Percentiles rank a stretch among this genome's conserved stretches.
phyloP scores from a whole-genome alignment of 1,140 invertebrate species.

The Caenorhabditis briggsae region DNA sequence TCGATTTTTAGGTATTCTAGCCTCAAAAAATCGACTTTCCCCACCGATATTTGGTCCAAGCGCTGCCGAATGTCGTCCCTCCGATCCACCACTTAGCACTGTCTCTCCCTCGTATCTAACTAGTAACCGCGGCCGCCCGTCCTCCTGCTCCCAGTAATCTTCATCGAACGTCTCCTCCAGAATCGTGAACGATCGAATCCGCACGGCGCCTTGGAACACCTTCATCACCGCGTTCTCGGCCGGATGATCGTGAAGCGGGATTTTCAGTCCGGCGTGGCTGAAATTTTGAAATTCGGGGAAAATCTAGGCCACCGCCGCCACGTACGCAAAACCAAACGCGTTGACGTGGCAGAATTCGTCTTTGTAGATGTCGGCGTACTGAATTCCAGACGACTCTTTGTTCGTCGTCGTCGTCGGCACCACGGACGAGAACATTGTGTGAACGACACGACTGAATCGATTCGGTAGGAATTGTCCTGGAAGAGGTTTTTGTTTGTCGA shows the following conservation, averaged over 20 bases:
- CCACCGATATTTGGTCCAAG: background rate
- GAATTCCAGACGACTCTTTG: background rate
- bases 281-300: background rate
- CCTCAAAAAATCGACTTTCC: too few relatives aligned
- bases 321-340: constrained; percentile 24
- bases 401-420: background rate
- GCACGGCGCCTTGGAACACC: constrained; percentile 14
- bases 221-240: constrained; percentile 4
- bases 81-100: background rate
- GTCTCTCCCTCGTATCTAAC: constrained; percentile 18
- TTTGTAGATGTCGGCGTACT: constrained; percentile 23
- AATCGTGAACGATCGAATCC: constrained; percentile 16
- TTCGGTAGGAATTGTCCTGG: background rate
- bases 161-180: background rate
- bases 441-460: background rate
- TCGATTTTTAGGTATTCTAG: too few relatives aligned
- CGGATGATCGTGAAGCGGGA: constrained; percentile 28
- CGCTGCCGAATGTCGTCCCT: background rate
- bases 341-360: constrained; percentile 23
- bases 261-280: constrained; percentile 15
- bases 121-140: too few relatives aligned
- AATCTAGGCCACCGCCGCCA: background rate
- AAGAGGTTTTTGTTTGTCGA: background rate
- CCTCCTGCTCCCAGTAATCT: background rate
- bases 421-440: background rate